Percentiles rank a stretch among this genome's conserved stretches.
Conservation (phyloP, 2,888 invertebrate species). For the Mesorhabditis spiculigera region DNA sequence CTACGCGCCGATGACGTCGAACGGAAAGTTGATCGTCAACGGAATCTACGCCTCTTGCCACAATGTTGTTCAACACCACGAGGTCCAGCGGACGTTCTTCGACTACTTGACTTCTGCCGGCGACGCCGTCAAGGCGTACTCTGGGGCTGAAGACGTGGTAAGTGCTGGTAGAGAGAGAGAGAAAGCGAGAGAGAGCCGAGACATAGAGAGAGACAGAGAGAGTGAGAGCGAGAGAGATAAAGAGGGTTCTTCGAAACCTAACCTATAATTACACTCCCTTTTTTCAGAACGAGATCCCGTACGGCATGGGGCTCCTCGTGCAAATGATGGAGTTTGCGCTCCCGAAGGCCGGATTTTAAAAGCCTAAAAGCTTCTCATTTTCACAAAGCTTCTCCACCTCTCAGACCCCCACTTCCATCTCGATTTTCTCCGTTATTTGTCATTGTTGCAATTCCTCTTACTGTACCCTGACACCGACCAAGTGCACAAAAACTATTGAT, state of each 20-base stretch:
- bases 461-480: too few species aligned
- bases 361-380: too few species aligned
- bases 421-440: too few species aligned
- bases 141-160: conserved; percentile 13
- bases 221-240: too few species aligned
- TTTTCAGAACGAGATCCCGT: conserved; percentile 24
- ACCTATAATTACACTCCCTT: too few species aligned
- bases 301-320: conserved; percentile 20
- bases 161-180: background rate
- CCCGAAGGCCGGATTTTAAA: conserved; percentile 18
- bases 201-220: too few species aligned
- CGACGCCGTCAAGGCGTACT: conserved; percentile 16
- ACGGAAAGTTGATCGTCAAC: conserved; percentile 45
- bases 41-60: conserved; percentile 49
- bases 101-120: conserved; percentile 13
- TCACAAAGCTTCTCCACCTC: too few species aligned
- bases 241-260: background rate
- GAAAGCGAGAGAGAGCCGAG: too few species aligned
- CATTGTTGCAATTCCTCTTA: too few species aligned
- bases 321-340: conserved; percentile 25
- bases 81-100: conserved; percentile 42
- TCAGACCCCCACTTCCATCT: too few species aligned
- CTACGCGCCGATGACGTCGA: conserved; percentile 47
- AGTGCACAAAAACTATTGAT: too few species aligned
- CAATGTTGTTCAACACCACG: conserved; percentile 31